phyloP scores from a whole-genome alignment of 2,888 invertebrate genomes.

The Auanema freiburgensis region DNA sequence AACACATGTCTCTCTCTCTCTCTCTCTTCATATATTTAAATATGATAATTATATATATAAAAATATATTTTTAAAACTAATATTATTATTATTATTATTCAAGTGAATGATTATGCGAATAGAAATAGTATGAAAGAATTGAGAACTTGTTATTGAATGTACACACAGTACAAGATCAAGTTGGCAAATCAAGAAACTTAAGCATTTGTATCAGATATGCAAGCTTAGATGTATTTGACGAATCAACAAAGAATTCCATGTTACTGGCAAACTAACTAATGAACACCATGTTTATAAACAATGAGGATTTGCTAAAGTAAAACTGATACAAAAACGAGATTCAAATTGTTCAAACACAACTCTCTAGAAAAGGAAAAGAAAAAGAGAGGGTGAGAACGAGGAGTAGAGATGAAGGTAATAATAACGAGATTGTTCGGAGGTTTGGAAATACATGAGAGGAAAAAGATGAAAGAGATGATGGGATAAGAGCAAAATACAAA shows the following conservation, averaged over 20 bases:
- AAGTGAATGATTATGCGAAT: too few species aligned
- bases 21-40: too few species aligned
- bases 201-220: neutral
- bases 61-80: too few species aligned
- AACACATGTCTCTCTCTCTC: too few species aligned
- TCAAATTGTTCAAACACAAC: neutral
- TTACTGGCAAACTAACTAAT: neutral
- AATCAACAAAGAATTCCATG: neutral
- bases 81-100: too few species aligned
- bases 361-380: neutral
- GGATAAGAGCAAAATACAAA: constrained; percentile 8
- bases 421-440: too few species aligned
- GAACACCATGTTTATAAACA: neutral
- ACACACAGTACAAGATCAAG: neutral
- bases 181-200: constrained; percentile 3
- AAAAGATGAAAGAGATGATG: constrained; percentile 6
- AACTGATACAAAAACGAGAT: constrained; percentile 1
- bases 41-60: too few species aligned
- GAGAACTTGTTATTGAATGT: too few species aligned
- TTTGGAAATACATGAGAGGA: neutral
- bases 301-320: neutral
- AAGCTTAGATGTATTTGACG: neutral
- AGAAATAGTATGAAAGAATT: too few species aligned
- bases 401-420: too few species aligned
- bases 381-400: too few species aligned